Percentiles rank a stretch among this genome's conserved stretches.
phyloP scores from a whole-genome alignment of 2,797 vertebrate genomes.

The Smutsia gigantea region DNA sequence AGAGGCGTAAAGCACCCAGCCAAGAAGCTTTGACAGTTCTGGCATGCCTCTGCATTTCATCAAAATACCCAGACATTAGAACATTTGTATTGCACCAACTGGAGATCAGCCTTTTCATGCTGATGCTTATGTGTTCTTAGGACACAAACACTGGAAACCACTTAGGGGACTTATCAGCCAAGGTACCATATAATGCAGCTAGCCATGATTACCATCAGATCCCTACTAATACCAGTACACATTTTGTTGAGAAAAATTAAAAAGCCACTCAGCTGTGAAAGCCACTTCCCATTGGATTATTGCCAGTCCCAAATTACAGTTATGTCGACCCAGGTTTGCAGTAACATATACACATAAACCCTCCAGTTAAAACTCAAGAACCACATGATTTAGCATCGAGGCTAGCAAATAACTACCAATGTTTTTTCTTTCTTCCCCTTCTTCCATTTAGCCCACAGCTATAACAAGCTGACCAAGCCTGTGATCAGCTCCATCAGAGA shows the following conservation, averaged over 20 bases:
- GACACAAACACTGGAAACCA: conserved; percentile 47
- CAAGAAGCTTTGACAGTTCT: not conserved
- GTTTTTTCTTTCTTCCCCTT: not conserved
- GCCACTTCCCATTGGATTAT: conserved; percentile 48
- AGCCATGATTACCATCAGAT: not conserved
- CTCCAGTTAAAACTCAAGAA: conserved; percentile 60
- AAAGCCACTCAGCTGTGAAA: conserved; percentile 65
- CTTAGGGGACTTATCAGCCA: conserved; percentile 27
- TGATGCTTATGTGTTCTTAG: not conserved
- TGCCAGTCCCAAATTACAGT: conserved; percentile 52
- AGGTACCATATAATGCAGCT: not conserved
- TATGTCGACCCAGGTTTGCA: not conserved
- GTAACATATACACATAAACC: not conserved
- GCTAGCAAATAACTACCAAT: conserved; percentile 32
- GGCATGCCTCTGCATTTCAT: conserved; percentile 21
- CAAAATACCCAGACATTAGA: conserved; percentile 44
- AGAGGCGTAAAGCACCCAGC: not conserved
- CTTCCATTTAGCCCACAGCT: not conserved
- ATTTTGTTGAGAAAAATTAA: conserved; percentile 57
- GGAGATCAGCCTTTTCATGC: conserved; percentile 3
- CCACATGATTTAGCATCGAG: conserved; percentile 27
- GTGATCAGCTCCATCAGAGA: conserved; percentile 32
- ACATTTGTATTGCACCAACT: not conserved
- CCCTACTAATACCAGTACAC: conserved; percentile 21
- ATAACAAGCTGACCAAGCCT: not conserved